Evolutionary conservation across 2,888 invertebrate species (phyloP), one percentile per base, ranked within the genome.

Genomic region (Petrolisthes manimaculis): DNA sequence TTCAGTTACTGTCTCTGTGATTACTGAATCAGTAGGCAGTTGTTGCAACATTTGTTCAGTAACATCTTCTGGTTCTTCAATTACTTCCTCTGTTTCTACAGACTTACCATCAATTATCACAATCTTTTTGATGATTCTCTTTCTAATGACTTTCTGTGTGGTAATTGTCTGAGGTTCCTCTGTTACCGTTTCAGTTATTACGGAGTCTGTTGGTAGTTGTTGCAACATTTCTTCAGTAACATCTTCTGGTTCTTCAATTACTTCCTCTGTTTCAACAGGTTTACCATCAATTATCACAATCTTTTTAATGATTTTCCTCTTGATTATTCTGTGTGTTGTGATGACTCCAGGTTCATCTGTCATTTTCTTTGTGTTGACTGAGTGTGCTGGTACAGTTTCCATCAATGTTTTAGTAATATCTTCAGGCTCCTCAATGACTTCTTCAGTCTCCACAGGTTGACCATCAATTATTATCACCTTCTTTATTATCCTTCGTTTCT

Each of bases 41-140:
- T 83, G 5, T 83, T 78, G 55, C 0, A 67, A n/a, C 56, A 85
- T 85, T 77, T 78, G 61, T 4, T 85, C 77, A 21, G 77, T 78
- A n/a, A 79, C 78, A 8, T 67, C 78, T 53, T 83, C 83, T 53
- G 89, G 89, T 53, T 89, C 86, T 53, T 86, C 82, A 0, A 86
- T 69, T 18, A 75, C 82, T 18, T 85, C 81, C 37, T 80, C 84
- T 9, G 89, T 86, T 24, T 86, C 86, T 51, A 89, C 71, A 5
- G 89, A 81, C 51, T 85, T 85, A 3, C 89, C 89, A 75, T 89
- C 85, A 14, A 89, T 81, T n/a, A 69, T 61, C 8, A 89, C 37
- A 0, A 80, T 81, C 37, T 85, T 77, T 55, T 85, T 89, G 12
- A 81, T 85, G 18, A 88, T 69, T 61, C 78, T 83, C 37, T 2